phyloP scores from a whole-genome alignment of 2,113 vertebrate genomes.

The Strix aluco region DNA sequence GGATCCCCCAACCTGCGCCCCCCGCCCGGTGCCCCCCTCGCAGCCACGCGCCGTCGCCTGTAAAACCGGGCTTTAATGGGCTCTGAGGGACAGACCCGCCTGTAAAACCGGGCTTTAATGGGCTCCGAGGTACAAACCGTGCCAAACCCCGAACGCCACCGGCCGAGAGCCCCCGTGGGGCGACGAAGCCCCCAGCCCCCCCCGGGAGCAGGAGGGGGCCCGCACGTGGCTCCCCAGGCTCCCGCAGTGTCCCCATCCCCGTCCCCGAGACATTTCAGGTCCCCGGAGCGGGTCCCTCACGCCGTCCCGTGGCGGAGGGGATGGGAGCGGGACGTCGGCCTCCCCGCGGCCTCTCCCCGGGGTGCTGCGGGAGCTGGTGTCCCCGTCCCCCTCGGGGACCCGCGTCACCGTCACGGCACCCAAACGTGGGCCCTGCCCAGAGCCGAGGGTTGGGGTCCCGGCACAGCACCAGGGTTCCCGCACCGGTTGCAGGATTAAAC shows the following conservation, averaged over 20 bases:
- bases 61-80: too few relatives aligned
- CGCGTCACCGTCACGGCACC: background rate
- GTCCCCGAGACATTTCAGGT: background rate
- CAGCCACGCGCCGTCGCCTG: background rate
- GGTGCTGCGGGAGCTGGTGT: accelerated
- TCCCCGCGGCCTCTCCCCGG: background rate
- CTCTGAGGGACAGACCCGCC: too few relatives aligned
- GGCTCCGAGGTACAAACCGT: conserved; percentile 1
- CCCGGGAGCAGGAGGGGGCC: background rate
- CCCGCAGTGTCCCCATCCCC: background rate
- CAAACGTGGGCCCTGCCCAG: background rate
- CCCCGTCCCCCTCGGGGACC: background rate
- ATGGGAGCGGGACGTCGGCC: background rate
- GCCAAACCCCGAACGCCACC: background rate
- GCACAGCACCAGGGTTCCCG: background rate
- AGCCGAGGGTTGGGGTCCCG: background rate
- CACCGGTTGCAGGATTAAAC: too few relatives aligned
- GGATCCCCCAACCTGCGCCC: too few relatives aligned
- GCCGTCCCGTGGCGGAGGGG: too few relatives aligned
- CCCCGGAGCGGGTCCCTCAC: background rate
- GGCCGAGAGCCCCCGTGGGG: background rate
- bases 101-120: too few relatives aligned
- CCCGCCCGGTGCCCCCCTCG: background rate
- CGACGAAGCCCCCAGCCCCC: too few relatives aligned
- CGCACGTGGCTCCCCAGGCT: background rate